phyloP scores from a whole-genome alignment of 2,797 vertebrate genomes.

The Anisognathus igniventris region DNA sequence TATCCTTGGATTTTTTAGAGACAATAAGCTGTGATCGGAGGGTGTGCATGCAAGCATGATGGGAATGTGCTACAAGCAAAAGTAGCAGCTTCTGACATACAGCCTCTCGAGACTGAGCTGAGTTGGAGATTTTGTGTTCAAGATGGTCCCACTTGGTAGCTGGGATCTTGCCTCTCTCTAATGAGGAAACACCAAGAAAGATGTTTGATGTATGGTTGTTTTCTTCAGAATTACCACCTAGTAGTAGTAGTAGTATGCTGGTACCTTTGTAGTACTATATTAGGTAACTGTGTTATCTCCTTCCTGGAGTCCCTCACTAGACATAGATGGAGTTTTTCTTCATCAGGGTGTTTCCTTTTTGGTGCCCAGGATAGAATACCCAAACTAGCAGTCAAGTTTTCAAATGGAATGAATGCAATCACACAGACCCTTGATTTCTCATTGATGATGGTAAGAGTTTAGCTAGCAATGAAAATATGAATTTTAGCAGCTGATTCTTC shows the following conservation, averaged over 20 bases:
- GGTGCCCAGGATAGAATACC: fast-evolving
- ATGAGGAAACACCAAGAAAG: background rate
- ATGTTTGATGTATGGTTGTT: background rate
- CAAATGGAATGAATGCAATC: background rate
- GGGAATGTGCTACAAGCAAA: background rate
- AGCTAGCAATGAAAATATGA: background rate
- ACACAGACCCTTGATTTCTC: background rate
- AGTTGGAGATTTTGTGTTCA: background rate
- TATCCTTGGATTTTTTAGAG: background rate
- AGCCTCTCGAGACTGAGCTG: fast-evolving
- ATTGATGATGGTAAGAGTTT: background rate
- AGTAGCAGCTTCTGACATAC: background rate
- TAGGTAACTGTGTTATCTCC: background rate
- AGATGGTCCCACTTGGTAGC: background rate
- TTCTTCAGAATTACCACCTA: background rate
- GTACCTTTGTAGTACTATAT: background rate
- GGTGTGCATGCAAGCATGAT: fast-evolving
- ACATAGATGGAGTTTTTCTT: background rate
- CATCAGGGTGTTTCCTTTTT: background rate
- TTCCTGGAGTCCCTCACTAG: background rate
- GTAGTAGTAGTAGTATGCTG: background rate
- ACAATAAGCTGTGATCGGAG: background rate
- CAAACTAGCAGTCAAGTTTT: background rate
- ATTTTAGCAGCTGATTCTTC: background rate
- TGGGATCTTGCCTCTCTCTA: background rate